A percentile compares a stretch with the other conserved stretches of the same genome.
Evolutionary conservation across 2,888 invertebrate genomes (phyloP).

Genomic region (Zygothrica quintamaculata): DNA sequence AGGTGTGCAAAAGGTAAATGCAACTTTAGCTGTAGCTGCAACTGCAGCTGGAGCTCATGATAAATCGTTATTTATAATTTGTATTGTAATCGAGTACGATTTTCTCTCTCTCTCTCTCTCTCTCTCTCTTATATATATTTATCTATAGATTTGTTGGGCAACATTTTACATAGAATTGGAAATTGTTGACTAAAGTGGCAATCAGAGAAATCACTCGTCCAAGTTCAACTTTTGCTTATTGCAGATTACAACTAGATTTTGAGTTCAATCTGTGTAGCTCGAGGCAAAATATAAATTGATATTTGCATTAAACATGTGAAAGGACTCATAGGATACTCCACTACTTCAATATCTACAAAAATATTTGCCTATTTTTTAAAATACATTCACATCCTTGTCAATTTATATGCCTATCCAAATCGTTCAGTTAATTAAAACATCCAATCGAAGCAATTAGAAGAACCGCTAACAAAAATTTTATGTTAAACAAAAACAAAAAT

Average conservation of each 20-base stretch:
- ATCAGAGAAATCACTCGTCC: conserved; percentile 32
- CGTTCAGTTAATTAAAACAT: conserved; percentile 13
- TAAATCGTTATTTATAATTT: conserved; percentile 80
- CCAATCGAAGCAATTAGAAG: neutral
- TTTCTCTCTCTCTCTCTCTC: conserved; percentile 29
- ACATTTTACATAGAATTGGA: conserved; percentile 22
- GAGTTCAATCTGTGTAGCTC: neutral
- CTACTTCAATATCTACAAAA: no score
- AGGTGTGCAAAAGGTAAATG: conserved; percentile 75
- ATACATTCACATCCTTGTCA: no score
- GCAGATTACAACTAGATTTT: conserved; percentile 9
- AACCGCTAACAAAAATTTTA: neutral
- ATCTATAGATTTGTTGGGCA: no score
- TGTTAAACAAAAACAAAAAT: neutral
- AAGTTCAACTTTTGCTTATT: conserved; percentile 5
- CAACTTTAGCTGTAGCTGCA: conserved; percentile 35
- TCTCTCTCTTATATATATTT: neutral
- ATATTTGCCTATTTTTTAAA: no score
- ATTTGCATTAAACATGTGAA: no score
- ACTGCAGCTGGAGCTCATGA: conserved; percentile 58
- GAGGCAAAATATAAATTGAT: neutral
- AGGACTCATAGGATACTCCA: no score
- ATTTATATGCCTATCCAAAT: no score
- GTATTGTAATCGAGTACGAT: conserved; percentile 63
- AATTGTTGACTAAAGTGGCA: conserved; percentile 51